Evolutionary conservation across 2,797 vertebrate species (phyloP), one percentile per base, ranked within the genome.

Genomic region (Poecile montanus): DNA sequence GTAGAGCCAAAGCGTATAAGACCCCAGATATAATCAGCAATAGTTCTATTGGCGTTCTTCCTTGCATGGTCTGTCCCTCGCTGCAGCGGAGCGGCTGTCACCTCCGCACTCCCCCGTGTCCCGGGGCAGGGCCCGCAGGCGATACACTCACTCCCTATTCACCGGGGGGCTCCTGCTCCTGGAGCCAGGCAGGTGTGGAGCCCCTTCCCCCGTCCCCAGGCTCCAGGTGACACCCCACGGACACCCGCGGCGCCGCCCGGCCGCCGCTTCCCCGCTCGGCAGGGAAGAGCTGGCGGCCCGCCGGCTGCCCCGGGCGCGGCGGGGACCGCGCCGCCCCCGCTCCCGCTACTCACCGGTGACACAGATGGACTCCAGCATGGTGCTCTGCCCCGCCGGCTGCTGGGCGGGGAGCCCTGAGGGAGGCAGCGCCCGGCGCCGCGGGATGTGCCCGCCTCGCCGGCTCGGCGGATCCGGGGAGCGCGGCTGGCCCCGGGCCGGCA

Each of bases 361-460:
- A 45, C 98, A 96, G 88, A 98, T 98, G 60, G 98, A 98, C 85
- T 98, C 97, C 84, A 98, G 96, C 98, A 98, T 98, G 88, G 91
- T 75, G 56, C 75, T 65, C 76, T 34, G 75, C 53, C 53, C 65
- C 68, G 45, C 83, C 10, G 57, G 15, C 76, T 48, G 34, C 50
- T 14, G 68, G 29, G 51, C 67, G 58, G 60, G 51, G 7, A n/a
- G 67, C 57, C 57, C 57, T 1, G 29, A 23, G 45, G 40, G 23
- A 48, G 30, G 42, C 61, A 54, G 85, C 44, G 22, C 48, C 57
- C 36, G 6, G 13, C 27, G 40, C n/a, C 21, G 47, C 18, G 18
- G 48, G 60, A 25, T 63, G 4, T 2, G 1, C 42, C 56, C 34
- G 11, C 34, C 23, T 68, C 72, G 29, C 29, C 40, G 38, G 47